Conservation (phyloP, 2,888 invertebrate species). For the Tridacna crocea region DNA sequence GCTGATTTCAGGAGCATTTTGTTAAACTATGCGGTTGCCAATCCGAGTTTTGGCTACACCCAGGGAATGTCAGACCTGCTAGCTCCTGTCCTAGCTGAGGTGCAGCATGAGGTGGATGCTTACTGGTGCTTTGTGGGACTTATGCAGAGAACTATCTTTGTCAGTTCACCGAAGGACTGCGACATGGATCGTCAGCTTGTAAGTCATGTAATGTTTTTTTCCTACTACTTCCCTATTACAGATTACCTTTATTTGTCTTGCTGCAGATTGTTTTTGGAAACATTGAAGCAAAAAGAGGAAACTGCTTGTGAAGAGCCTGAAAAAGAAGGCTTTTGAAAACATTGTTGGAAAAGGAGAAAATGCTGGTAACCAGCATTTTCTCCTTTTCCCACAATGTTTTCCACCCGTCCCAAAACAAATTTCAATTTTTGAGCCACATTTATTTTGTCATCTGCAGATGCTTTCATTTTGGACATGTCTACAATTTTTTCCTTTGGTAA, state of each 20-base stretch:
- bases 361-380: too few species aligned
- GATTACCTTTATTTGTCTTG: not conserved
- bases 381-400: too few species aligned
- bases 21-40: constrained; percentile 95
- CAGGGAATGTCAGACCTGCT: constrained; percentile 86
- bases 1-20: constrained; percentile 90
- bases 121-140: constrained; percentile 86
- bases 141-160: constrained; percentile 91
- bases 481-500: too few species aligned
- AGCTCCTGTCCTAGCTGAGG: constrained; percentile 84
- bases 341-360: not conserved
- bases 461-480: too few species aligned
- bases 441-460: too few species aligned
- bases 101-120: constrained; percentile 85
- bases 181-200: constrained; percentile 97
- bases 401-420: too few species aligned
- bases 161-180: constrained; percentile 96
- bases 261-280: not conserved
- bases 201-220: constrained; percentile 63
- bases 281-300: not conserved
- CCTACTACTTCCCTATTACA: too few species aligned
- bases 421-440: too few species aligned
- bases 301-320: not conserved
- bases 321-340: not conserved
- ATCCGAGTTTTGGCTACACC: constrained; percentile 86